Evolutionary conservation across 53 echinoderm and acorn worm species (phyloP).

Genomic region (Luidia sarsii): DNA sequence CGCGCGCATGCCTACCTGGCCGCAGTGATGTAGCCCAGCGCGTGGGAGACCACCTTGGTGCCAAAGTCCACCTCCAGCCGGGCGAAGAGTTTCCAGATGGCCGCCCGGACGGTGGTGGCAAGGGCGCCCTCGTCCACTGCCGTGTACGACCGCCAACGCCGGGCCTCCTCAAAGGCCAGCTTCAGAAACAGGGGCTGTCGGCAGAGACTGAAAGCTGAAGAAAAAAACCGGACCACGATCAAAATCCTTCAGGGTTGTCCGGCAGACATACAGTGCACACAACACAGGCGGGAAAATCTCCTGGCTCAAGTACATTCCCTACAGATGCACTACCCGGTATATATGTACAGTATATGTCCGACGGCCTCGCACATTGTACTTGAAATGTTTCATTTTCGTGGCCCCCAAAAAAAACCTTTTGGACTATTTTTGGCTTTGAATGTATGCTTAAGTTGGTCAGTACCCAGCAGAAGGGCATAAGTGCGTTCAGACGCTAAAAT

Average conservation of each 20-base stretch:
- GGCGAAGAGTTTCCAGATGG: slow-evolving; percentile 93
- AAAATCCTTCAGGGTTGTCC: background rate
- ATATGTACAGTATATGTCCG: too few species aligned
- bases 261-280: background rate
- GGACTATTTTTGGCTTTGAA: too few species aligned
- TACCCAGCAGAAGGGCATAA: too few species aligned
- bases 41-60: slow-evolving; percentile 86
- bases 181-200: slow-evolving; percentile 90
- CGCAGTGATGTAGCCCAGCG: slow-evolving; percentile 90
- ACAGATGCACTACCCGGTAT: too few species aligned
- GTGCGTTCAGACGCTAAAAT: too few species aligned
- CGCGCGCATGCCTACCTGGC: too few species aligned
- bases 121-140: slow-evolving; percentile 70
- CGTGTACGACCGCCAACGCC: slow-evolving; percentile 89
- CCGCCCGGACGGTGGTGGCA: slow-evolving; percentile 75
- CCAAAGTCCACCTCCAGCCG: slow-evolving; percentile 91
- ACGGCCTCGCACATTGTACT: too few species aligned
- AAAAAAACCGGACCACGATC: background rate
- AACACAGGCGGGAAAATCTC: background rate
- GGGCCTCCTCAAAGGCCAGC: slow-evolving; percentile 91
- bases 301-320: too few species aligned
- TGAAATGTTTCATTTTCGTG: too few species aligned
- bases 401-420: too few species aligned
- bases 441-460: too few species aligned
- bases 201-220: slow-evolving; percentile 77